A percentile compares a stretch with the other conserved stretches of the same genome.
Conservation (phyloP, 2,888 invertebrate species). For the Graphium colonna region DNA sequence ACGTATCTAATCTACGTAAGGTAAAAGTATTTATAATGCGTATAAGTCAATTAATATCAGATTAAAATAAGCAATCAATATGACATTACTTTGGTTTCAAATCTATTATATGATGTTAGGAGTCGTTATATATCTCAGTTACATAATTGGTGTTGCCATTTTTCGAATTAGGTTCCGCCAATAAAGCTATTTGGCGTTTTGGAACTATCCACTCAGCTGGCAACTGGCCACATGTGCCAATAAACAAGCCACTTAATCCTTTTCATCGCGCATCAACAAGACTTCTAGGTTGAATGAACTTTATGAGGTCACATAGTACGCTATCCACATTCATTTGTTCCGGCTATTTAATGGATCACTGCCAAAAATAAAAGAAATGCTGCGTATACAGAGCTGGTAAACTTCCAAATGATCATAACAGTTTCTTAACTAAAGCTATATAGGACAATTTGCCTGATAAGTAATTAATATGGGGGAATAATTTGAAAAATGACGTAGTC, state of each 20-base stretch:
- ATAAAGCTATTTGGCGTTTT: no score
- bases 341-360: slow-evolving; percentile 10
- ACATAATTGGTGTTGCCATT: no score
- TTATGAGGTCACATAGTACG: not conserved
- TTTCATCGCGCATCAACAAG: slow-evolving; percentile 12
- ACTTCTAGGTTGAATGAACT: slow-evolving; percentile 17
- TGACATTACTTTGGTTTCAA: no score
- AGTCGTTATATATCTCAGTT: no score
- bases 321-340: not conserved
- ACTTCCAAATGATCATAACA: slow-evolving; percentile 14
- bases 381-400: slow-evolving; percentile 4
- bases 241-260: slow-evolving; percentile 19
- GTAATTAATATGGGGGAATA: not conserved
- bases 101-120: no score
- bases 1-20: no score
- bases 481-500: no score
- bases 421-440: not conserved
- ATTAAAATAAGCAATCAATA: no score
- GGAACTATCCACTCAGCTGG: not conserved
- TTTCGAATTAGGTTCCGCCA: no score
- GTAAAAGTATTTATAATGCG: no score
- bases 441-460: not conserved
- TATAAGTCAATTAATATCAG: no score
- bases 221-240: slow-evolving; percentile 14
- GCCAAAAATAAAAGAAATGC: slow-evolving; percentile 10